phyloP scores from a whole-genome alignment of 2,888 invertebrate genomes.

The Scrobipalpa atriplicella region DNA sequence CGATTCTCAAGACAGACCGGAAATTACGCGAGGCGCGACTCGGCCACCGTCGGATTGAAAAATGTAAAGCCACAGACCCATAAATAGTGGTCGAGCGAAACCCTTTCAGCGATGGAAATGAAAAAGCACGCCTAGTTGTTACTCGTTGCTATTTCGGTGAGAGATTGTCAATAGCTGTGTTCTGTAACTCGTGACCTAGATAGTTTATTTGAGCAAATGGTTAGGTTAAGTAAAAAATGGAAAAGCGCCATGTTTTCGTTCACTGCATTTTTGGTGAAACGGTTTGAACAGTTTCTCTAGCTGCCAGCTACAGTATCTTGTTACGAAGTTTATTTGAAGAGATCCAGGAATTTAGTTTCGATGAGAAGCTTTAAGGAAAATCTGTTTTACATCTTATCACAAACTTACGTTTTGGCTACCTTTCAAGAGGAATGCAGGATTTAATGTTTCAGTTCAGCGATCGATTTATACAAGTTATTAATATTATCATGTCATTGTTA shows the following conservation, averaged over 20 bases:
- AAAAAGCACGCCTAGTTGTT: conserved; percentile 21
- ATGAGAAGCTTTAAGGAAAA: too few species aligned
- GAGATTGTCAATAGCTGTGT: conserved; percentile 7
- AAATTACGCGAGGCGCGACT: conserved; percentile 39
- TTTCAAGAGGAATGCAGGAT: too few species aligned
- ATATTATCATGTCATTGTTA: too few species aligned
- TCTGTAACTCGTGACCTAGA: conserved; percentile 1
- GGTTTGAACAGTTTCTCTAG: not conserved
- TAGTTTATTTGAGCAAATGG: conserved; percentile 1
- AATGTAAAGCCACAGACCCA: conserved; percentile 38
- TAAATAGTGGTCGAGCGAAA: conserved; percentile 32
- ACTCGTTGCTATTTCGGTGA: not conserved
- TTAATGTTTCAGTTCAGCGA: too few species aligned
- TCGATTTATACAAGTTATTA: too few species aligned
- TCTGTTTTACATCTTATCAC: too few species aligned
- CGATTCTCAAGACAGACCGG: conserved; percentile 38
- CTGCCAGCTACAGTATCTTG: too few species aligned
- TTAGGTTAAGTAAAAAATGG: not conserved
- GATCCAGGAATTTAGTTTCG: too few species aligned
- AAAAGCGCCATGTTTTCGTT: not conserved
- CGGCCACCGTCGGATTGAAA: conserved; percentile 39
- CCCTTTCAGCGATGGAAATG: conserved; percentile 30
- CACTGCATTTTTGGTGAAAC: not conserved
- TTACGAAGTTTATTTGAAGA: too few species aligned
- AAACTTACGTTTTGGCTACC: too few species aligned